Evolutionary conservation across 2,113 vertebrate species (phyloP).

Genomic region (Hystrix cristata): DNA sequence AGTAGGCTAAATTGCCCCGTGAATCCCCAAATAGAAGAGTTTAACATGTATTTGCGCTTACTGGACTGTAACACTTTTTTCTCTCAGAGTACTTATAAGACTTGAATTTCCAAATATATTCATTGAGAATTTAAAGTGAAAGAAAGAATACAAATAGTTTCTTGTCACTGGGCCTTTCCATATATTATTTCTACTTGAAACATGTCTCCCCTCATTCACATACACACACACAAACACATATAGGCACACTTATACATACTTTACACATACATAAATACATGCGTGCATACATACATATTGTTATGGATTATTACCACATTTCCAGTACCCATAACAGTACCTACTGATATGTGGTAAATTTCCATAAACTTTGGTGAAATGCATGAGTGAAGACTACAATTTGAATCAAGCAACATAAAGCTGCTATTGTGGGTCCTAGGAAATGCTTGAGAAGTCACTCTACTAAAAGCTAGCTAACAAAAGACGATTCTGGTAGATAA

Average conservation of each 20-base stretch:
- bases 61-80: background rate
- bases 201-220: background rate
- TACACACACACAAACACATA: background rate
- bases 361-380: background rate
- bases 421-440: background rate
- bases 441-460: background rate
- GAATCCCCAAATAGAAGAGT: background rate
- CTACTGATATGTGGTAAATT: background rate
- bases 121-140: constrained; percentile 21
- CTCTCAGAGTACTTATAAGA: background rate
- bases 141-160: constrained; percentile 38
- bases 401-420: background rate
- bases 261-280: no score
- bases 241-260: background rate
- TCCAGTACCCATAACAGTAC: background rate
- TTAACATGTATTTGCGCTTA: background rate
- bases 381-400: background rate
- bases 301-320: background rate
- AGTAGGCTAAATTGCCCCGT: background rate
- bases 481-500: constrained; percentile 1
- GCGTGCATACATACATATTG: background rate
- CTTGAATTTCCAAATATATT: constrained; percentile 4
- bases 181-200: background rate
- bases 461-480: background rate
- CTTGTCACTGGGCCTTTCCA: background rate